A percentile compares a stretch with the other conserved stretches of the same genome.
These are phyloP conservation scores for Neoniphon sammara DNA, from an alignment of 2,797 vertebrate genomes.

Conservation along the genomic window DNA sequence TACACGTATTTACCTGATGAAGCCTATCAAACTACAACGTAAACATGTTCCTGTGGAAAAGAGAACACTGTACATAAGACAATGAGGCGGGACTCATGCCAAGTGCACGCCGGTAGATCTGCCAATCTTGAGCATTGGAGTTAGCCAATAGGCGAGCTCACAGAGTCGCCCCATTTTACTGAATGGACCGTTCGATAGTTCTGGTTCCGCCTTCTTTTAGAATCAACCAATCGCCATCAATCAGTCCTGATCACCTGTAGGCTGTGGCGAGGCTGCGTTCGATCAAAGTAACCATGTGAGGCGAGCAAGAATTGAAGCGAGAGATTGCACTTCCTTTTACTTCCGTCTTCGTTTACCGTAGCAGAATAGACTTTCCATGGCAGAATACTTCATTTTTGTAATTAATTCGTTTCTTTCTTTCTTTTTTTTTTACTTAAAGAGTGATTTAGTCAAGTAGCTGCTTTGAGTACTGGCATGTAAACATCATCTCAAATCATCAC, in stretches of 20 bases:
- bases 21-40: slow-evolving; percentile 24
- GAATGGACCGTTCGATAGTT: slow-evolving; percentile 48
- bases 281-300: slow-evolving; percentile 38
- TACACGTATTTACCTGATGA: slow-evolving; percentile 48
- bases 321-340: background rate
- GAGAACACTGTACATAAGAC: background rate
- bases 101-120: background rate
- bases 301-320: background rate
- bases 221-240: slow-evolving; percentile 65
- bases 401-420: too few species aligned
- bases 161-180: slow-evolving; percentile 62
- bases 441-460: too few species aligned
- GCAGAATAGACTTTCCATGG: too few species aligned
- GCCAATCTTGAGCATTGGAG: slow-evolving; percentile 23
- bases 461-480: too few species aligned
- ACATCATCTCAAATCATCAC: too few species aligned
- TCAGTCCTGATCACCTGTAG: slow-evolving; percentile 11
- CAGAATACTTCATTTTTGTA: too few species aligned
- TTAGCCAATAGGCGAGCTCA: slow-evolving; percentile 70
- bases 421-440: too few species aligned
- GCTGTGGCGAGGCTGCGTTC: background rate
- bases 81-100: slow-evolving; percentile 3
- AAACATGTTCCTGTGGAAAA: slow-evolving; percentile 12
- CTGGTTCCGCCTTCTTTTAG: slow-evolving; percentile 50
- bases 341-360: background rate